Evolutionary conservation across 2,113 vertebrate species (phyloP).

Genomic region (Sinocyclocheilus grahami): DNA sequence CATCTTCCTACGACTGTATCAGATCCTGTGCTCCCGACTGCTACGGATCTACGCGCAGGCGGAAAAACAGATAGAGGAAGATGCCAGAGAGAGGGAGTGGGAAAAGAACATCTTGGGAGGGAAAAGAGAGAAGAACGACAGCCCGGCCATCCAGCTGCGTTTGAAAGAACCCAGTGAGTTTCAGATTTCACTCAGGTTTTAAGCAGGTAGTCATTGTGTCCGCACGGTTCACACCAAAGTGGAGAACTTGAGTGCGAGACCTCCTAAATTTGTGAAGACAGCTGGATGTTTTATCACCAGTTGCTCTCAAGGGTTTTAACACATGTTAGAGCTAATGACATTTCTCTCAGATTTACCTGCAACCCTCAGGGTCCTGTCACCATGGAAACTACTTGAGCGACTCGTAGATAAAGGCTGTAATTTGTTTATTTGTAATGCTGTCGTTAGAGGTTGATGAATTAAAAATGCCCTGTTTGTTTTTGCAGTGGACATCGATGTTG

Average conservation of each 20-base stretch:
- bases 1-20: conserved; percentile 76
- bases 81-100: conserved; percentile 87
- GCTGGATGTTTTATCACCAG: background rate
- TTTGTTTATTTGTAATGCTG: conserved; percentile 1
- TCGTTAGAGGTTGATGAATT: background rate
- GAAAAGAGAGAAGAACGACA: conserved; percentile 91
- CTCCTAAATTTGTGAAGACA: background rate
- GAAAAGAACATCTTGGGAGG: conserved; percentile 88
- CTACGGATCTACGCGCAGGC: conserved; percentile 92
- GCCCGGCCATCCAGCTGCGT: conserved; percentile 92
- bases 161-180: conserved; percentile 97
- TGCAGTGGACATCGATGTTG: conserved; percentile 96
- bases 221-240: too few relatives aligned
- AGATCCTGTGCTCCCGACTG: conserved; percentile 92
- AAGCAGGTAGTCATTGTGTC: background rate
- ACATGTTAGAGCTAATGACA: background rate
- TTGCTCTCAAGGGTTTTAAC: background rate
- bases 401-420: background rate
- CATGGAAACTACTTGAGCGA: conserved; percentile 31
- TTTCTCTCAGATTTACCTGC: conserved; percentile 2
- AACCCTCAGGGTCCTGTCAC: background rate
- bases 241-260: background rate
- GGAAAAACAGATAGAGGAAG: conserved; percentile 94
- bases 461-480: background rate
- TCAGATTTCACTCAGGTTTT: background rate